phyloP scores from a whole-genome alignment of 2,888 invertebrate genomes.

The Drosophila crucigera region DNA sequence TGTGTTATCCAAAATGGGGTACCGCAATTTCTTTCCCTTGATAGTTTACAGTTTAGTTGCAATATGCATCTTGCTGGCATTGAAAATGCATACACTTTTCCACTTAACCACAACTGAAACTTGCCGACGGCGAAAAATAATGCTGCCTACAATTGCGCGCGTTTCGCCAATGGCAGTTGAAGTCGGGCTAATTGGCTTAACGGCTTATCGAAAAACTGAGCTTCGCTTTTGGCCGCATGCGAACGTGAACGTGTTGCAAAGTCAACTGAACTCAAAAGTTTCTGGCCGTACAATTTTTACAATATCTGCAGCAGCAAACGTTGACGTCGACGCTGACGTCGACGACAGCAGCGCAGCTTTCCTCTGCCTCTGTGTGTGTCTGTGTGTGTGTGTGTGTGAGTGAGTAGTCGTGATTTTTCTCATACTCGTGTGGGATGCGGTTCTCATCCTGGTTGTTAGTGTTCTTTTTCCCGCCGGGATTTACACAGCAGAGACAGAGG shows the following conservation, averaged over 20 bases:
- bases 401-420: conserved; percentile 70
- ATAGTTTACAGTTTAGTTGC: not conserved
- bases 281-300: conserved; percentile 76
- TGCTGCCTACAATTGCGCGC: conserved; percentile 61
- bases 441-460: conserved; percentile 41
- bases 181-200: conserved; percentile 5
- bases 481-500: conserved; percentile 42
- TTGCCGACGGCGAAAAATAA: conserved; percentile 58
- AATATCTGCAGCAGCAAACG: conserved; percentile 57
- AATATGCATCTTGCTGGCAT: not conserved
- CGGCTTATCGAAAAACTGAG: conserved; percentile 18
- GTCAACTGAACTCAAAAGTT: conserved; percentile 75
- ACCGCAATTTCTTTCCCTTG: not conserved
- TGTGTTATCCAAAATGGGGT: conserved; percentile 10
- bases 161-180: conserved; percentile 24
- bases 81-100: not conserved
- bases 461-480: conserved; percentile 53
- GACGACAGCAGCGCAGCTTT: conserved; percentile 55
- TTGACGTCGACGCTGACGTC: conserved; percentile 13
- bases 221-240: conserved; percentile 47
- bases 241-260: conserved; percentile 73
- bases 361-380: conserved; percentile 15
- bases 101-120: conserved; percentile 13
- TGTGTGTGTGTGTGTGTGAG: conserved; percentile 33
- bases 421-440: conserved; percentile 46